A percentile compares a stretch with the other conserved stretches of the same genome.
Conservation (phyloP, 1,140 invertebrate genomes). For the Augochlora pura region DNA sequence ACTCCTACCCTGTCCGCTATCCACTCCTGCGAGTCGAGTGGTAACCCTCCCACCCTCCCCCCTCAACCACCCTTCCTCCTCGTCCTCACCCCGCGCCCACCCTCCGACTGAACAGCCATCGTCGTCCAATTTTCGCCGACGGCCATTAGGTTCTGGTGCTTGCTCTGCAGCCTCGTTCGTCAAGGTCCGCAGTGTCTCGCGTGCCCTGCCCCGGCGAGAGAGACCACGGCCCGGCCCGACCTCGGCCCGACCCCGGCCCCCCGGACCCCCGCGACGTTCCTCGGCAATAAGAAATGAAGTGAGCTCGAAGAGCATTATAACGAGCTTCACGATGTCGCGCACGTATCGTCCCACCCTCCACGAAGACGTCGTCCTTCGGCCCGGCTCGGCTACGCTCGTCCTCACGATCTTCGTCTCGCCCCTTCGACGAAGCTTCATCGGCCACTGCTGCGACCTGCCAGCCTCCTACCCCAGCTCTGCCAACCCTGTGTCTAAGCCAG, state of each 20-base stretch:
- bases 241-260: too few species aligned
- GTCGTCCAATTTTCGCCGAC: slow-evolving; percentile 60
- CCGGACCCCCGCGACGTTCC: slow-evolving; percentile 13
- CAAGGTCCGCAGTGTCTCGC: slow-evolving; percentile 48
- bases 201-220: background rate
- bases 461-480: too few species aligned
- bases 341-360: slow-evolving; percentile 53
- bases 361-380: background rate
- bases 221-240: too few species aligned
- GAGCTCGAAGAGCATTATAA: slow-evolving; percentile 64
- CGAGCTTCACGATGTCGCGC: slow-evolving; percentile 68
- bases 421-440: too few species aligned
- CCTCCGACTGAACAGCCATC: slow-evolving; percentile 55
- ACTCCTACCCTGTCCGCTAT: too few species aligned
- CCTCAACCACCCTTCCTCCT: too few species aligned
- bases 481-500: too few species aligned
- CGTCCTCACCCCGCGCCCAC: slow-evolving; percentile 22
- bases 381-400: too few species aligned
- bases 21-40: too few species aligned
- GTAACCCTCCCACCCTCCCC: too few species aligned
- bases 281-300: slow-evolving; percentile 59
- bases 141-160: slow-evolving; percentile 54
- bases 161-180: slow-evolving; percentile 55
- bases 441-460: too few species aligned
- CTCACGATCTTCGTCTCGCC: too few species aligned